Percentiles rank a stretch among this genome's conserved stretches.
These are phyloP conservation scores for Neolamprologus variostigma DNA, from an alignment of 2,113 vertebrate genomes.

Conservation along the genomic window DNA sequence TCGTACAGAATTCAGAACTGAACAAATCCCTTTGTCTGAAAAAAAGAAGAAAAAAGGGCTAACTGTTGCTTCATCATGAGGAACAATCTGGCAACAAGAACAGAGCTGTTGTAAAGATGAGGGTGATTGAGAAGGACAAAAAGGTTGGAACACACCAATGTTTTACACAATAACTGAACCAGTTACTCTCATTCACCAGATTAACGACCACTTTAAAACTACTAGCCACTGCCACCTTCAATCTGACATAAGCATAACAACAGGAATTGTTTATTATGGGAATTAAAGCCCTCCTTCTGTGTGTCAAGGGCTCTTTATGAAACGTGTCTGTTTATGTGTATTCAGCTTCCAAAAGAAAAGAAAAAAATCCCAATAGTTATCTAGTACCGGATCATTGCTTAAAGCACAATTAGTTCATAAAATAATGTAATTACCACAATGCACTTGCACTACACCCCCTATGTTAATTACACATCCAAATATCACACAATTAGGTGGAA, in stretches of 20 bases:
- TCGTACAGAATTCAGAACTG: neutral
- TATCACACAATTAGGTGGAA: neutral
- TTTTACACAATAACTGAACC: neutral
- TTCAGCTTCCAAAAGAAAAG: neutral
- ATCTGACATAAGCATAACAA: neutral
- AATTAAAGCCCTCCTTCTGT: neutral
- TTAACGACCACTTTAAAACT: neutral
- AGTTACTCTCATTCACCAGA: neutral
- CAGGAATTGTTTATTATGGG: neutral
- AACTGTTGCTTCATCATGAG: neutral
- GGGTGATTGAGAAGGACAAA: neutral
- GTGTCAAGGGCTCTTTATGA: neutral
- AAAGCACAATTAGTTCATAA: neutral
- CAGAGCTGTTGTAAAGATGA: neutral
- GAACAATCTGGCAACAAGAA: neutral
- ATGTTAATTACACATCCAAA: neutral
- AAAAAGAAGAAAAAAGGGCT: neutral
- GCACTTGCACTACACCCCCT: neutral
- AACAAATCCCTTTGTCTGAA: neutral
- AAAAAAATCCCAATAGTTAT: accelerated
- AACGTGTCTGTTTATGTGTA: neutral
- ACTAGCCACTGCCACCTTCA: neutral
- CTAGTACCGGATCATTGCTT: neutral
- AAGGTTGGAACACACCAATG: neutral
- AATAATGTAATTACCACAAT: neutral